Base-by-base conservation (phyloP, 2,888 invertebrate species). In the Drosophila paramelanica region DNA sequence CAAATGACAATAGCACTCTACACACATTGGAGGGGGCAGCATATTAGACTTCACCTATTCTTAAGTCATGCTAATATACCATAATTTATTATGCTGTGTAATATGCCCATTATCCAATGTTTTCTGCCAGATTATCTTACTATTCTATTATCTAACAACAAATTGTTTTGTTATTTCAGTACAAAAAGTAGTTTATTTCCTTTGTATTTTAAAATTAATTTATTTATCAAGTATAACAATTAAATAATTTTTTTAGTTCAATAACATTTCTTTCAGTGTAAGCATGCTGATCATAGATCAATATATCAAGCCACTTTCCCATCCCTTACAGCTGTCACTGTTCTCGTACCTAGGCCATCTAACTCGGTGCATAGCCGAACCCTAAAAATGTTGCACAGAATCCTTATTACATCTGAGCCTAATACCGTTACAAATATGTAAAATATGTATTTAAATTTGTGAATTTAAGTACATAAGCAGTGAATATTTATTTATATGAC, bases 1-100 rank as follows among this genome's bases (percentile, higher is more conserved):
- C 53, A 61, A 68, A 45, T 82, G 76, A 75, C 82, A 65, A 64
- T 53, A 41, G 49, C 50, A 64, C 60, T 46, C 69, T 75, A 50
- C 62, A 38, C 52, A 42, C 7, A 27, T 27, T n/a, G 14, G 0
- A 10, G 1, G 11, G 41, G 14, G 14, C 13, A 36, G 51, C 53
- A 60, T 49, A 59, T 52, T 10, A 14, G 33, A 14, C 17, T 31
- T 6, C 14, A 13, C 1, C 36, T 36, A 43, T 31, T 45, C 17
- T 13, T 41, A 45, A 61, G 38, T 31, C 41, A 14, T 10, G 17
- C 31, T 43, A 14, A 41, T 38, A 41, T n/a, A 10, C 47, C 27
- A 31, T 27, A 42, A 10, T 11, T 13, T 20, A 6, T 13, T 20
- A 42, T n/a, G 39, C 14, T 39, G 14, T 14, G 8, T 3, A 14